Percentiles rank a stretch among this genome's conserved stretches.
phyloP scores from a whole-genome alignment of 2,888 invertebrate genomes.

The Geophilus truncorum region DNA sequence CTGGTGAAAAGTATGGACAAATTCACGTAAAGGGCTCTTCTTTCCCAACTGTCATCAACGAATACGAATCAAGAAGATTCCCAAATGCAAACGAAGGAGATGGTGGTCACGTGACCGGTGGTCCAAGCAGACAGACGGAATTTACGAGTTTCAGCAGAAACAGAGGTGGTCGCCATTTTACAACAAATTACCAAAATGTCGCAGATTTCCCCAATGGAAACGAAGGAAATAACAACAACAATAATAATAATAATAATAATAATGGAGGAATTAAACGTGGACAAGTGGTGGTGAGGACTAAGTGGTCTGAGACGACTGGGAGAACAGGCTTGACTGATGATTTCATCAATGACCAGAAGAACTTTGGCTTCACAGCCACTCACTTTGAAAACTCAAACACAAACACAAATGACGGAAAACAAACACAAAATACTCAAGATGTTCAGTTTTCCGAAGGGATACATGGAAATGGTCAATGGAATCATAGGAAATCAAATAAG shows the following conservation, averaged over 20 bases:
- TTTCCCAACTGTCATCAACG: neutral
- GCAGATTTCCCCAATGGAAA: neutral
- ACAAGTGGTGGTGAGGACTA: neutral
- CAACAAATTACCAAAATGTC: neutral
- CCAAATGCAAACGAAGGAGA: neutral
- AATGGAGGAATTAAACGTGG: neutral
- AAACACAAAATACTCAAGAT: too few species aligned
- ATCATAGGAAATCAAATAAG: neutral
- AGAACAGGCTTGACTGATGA: neutral
- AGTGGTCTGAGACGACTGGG: neutral
- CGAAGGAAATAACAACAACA: too few species aligned
- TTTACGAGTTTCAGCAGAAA: neutral
- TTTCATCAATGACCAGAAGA: neutral
- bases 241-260: too few species aligned
- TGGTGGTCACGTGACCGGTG: neutral
- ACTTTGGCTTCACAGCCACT: neutral
- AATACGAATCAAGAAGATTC: neutral
- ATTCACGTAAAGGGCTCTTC: neutral
- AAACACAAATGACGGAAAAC: too few species aligned
- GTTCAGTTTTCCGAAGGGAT: too few species aligned
- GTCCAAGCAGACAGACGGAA: neutral
- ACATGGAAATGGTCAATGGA: neutral
- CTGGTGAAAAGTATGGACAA: slow-evolving; percentile 3
- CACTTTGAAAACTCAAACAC: too few species aligned
- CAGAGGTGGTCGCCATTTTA: neutral